Percentiles rank a stretch among this genome's conserved stretches.
phyloP scores from a whole-genome alignment of 2,797 vertebrate species.

The Stomatorhinus walkeri region DNA sequence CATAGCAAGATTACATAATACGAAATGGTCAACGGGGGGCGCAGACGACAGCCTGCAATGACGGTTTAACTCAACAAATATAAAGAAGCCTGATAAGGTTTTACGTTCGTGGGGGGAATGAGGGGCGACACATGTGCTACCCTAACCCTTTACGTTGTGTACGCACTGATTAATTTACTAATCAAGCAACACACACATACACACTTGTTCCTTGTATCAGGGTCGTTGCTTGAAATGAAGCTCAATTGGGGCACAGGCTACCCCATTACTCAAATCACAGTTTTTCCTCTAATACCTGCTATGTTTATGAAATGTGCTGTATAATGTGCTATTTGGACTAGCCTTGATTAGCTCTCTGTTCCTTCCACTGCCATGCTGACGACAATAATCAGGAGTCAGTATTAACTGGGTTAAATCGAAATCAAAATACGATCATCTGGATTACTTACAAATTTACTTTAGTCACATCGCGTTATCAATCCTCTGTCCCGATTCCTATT shows the following conservation, averaged over 20 bases:
- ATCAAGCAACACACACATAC: neutral
- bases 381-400: neutral
- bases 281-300: neutral
- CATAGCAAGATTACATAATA: conserved; percentile 30
- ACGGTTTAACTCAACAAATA: neutral
- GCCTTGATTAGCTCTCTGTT: neutral
- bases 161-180: neutral
- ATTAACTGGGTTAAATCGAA: neutral
- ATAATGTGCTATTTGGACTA: neutral
- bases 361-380: neutral
- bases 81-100: neutral
- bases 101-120: neutral
- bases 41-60: neutral
- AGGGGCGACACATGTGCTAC: neutral
- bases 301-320: neutral
- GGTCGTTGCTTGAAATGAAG: neutral
- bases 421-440: neutral
- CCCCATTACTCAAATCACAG: neutral
- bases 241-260: neutral
- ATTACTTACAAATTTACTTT: neutral
- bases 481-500: neutral
- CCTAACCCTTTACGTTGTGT: neutral
- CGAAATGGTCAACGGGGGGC: conserved; percentile 11
- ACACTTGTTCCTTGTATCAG: neutral
- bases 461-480: neutral